Percentiles rank a stretch among this genome's conserved stretches.
Conservation (phyloP, 2,113 vertebrate species). For the Pelecanus crispus region DNA sequence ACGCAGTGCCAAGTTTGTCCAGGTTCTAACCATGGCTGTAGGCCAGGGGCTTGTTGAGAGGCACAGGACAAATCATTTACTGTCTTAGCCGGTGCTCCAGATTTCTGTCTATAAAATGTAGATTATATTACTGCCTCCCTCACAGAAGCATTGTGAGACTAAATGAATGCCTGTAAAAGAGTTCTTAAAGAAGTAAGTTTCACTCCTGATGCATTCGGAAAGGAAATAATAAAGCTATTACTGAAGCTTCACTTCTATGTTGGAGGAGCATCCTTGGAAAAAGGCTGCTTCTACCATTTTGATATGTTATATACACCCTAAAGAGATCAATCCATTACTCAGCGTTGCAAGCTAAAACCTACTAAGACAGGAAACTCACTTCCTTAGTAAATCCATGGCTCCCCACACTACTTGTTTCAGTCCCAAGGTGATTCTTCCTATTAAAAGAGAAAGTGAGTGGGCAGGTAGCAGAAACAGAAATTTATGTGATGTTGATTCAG, state of each 20-base stretch:
- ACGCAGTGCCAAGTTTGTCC: background rate
- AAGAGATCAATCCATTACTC: background rate
- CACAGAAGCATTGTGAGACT: background rate
- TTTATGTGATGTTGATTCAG: slow-evolving; percentile 39
- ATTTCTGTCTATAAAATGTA: background rate
- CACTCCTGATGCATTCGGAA: background rate
- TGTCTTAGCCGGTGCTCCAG: background rate
- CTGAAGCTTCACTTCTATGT: background rate
- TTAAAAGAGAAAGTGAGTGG: slow-evolving; percentile 51
- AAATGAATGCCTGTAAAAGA: background rate
- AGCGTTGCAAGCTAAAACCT: background rate
- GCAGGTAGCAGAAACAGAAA: slow-evolving; percentile 30
- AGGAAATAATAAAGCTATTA: background rate
- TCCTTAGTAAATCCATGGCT: background rate
- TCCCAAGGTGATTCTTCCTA: slow-evolving; percentile 3
- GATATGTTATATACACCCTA: background rate
- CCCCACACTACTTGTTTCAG: background rate
- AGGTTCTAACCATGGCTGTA: background rate
- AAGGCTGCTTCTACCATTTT: background rate
- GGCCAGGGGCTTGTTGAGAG: background rate
- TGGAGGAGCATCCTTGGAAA: background rate
- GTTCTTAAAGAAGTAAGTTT: background rate
- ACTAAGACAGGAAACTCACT: background rate
- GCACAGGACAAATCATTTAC: background rate
- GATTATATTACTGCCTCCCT: background rate